Conservation (phyloP, 2,888 invertebrate genomes). For the Drosophila imparisetae region DNA sequence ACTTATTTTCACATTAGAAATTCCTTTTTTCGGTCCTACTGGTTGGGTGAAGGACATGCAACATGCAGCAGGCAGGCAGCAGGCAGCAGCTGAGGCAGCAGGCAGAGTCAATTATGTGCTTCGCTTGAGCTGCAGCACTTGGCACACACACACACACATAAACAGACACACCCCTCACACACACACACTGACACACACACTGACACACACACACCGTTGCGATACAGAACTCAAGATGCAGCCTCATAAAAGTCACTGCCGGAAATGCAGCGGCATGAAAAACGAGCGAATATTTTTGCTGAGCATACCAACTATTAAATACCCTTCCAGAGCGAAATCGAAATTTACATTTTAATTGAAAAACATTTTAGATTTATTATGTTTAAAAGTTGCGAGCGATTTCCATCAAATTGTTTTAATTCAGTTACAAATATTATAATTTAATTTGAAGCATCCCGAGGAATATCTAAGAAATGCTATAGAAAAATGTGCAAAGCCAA, state of each 20-base stretch:
- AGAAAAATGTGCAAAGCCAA: neutral
- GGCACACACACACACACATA: conserved; percentile 18
- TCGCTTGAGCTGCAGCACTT: conserved; percentile 74
- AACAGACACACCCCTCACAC: neutral
- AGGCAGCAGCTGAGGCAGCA: conserved; percentile 39
- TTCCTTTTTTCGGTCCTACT: conserved; percentile 68
- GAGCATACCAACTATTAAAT: neutral
- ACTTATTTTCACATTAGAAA: conserved; percentile 80
- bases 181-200: neutral
- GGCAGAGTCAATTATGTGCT: conserved; percentile 81
- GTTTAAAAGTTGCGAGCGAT: neutral
- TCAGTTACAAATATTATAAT: neutral
- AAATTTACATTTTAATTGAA: neutral
- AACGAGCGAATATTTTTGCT: neutral
- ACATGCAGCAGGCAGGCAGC: neutral
- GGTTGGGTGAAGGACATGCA: conserved; percentile 41
- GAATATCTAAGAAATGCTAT: neutral
- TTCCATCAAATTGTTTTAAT: neutral
- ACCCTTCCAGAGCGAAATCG: neutral
- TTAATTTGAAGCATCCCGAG: neutral
- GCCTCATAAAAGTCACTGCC: conserved; percentile 75
- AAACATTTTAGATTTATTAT: neutral
- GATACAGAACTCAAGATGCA: conserved; percentile 48
- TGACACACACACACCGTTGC: neutral
- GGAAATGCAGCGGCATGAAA: conserved; percentile 70